Base-by-base conservation (phyloP, 2,113 vertebrate genomes). In the Chaetodon auriga region DNA sequence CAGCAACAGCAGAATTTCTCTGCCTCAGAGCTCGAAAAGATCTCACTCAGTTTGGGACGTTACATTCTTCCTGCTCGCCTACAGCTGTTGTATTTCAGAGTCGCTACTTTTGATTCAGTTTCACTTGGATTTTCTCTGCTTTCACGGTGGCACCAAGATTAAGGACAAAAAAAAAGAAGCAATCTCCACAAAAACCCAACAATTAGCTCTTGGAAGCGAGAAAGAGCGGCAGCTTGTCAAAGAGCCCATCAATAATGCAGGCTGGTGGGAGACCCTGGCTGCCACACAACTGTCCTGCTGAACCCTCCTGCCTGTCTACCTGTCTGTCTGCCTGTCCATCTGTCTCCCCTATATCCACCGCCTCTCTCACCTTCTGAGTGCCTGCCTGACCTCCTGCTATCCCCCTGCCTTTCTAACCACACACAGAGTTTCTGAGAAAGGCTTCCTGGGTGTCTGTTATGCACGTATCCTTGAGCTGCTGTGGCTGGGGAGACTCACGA, bases 221-320 rank as follows among this genome's bases (percentile, higher is more conserved):
- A 74, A 16, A 55, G 78, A 85, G 87, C 73, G 84, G 86, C 86
- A 88, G 90, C 84, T 81, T 92, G 89, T 90, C 89, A 90, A 82
- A 84, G 82, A 81, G 78, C 62, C 79, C 87, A 95, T 96, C 92
- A 95, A 96, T 96, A 95, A 95, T 95, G 93, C 89, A 95, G 82
- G 69, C 45, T 68, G 89, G 87, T 81, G 88, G 89, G 83, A 86
- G 91, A 91, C 88, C 84, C 83, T n/a, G 85, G 70, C 85, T 93
- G 85, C 83, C 84, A 41, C 68, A 38, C 81, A 18, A 68, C 65
- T 68, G 81, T 87, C 73, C 82, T 23, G 35, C 84, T 80, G 54
- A 81, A 81, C 80, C 58, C 64, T 49, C 46, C 75, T 53, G 76
- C 61, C 51, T 84, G 55, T 90, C 85, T 84, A 89, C 73, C 86